Conservation (phyloP, 2,797 vertebrate genomes). For the Lagocephalus sceleratus region DNA sequence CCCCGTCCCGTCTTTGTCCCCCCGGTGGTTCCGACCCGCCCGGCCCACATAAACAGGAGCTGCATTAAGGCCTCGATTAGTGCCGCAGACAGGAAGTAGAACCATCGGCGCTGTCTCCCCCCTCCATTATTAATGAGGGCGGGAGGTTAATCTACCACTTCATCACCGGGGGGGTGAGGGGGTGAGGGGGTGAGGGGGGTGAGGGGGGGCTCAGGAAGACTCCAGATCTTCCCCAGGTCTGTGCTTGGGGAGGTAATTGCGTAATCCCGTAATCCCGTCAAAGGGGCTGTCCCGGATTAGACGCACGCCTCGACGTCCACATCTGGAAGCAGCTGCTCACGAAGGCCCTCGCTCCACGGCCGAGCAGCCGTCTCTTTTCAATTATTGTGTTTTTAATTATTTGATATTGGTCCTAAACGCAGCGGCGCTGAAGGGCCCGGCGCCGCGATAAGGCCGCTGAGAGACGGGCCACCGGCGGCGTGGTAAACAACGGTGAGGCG, state of each 20-base stretch:
- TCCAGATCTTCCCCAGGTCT: too few relatives aligned
- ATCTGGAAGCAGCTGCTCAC: too few relatives aligned
- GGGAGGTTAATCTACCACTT: constrained; percentile 97
- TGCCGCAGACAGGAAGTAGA: constrained; percentile 94
- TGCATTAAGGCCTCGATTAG: constrained; percentile 87
- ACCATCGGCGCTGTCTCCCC: constrained; percentile 83
- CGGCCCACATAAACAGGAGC: constrained; percentile 57
- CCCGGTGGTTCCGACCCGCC: constrained; percentile 36
- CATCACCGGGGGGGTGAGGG: constrained; percentile 87
- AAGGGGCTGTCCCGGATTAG: too few relatives aligned
- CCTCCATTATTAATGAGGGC: constrained; percentile 92
- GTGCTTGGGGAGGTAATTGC: too few relatives aligned
- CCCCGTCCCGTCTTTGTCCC: too few relatives aligned
- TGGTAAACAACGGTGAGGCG: constrained; percentile 72
- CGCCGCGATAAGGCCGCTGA: constrained; percentile 60
- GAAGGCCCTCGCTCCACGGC: too few relatives aligned
- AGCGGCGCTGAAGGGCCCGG: constrained; percentile 57
- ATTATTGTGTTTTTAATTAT: constrained; percentile 74
- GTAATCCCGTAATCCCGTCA: too few relatives aligned
- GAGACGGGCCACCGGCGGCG: constrained; percentile 66
- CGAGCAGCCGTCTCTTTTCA: constrained; percentile 41
- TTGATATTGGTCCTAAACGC: constrained; percentile 66
- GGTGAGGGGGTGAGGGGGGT: constrained; percentile 32
- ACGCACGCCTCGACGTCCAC: too few relatives aligned
- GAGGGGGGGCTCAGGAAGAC: too few relatives aligned